Evolutionary conservation across 2,113 vertebrate genomes (phyloP), one percentile per base, ranked within the genome.

Genomic region (Sardina pilchardus): DNA sequence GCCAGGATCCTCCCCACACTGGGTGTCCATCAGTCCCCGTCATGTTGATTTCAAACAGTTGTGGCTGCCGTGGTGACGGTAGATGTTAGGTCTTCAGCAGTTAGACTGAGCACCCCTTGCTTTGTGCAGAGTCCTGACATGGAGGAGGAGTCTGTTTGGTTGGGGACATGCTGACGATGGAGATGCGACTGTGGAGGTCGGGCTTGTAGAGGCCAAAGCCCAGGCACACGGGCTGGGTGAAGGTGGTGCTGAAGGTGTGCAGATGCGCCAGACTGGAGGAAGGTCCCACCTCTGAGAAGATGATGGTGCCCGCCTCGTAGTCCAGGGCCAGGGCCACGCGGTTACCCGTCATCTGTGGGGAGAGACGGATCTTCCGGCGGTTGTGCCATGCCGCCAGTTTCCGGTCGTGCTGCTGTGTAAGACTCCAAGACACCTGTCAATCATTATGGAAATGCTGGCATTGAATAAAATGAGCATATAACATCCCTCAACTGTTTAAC

Each of bases 191-290:
- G 91, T 93, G 90, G 36, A 94, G 92, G 82, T 94, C 93, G 2
- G 93, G 91, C 85, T 95, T 95, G 89, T 95, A 94, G 45, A 95
- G 93, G 86, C 94, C 94, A 44, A 95, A 95, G 85, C 94, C 94
- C 89, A 95, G 86, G 81, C 92, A 93, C 86, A 94, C 53, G 0
- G 94, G 94, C 88, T 94, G 89, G 21, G 91, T 88, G 85, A 95
- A 93, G 12, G 82, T 88, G 75, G 92, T 86, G 10, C 87, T 91
- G 91, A 95, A 95, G 36, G 90, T 94, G 90, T 95, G 92, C 81
- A 95, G 86, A 85, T 94, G 93, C 39, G 85, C 90, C n/a, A 94
- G 90, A 59, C 81, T 87, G 87, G 86, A 84, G 1, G 90, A 91
- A 0, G 87, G 34, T 26, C 93, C 91, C 88, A 94, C 94, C 86